A percentile compares a stretch with the other conserved stretches of the same genome.
These are phyloP conservation scores for Erethizon dorsatum DNA, from an alignment of 2,797 vertebrate genomes.

Conservation along the genomic window DNA sequence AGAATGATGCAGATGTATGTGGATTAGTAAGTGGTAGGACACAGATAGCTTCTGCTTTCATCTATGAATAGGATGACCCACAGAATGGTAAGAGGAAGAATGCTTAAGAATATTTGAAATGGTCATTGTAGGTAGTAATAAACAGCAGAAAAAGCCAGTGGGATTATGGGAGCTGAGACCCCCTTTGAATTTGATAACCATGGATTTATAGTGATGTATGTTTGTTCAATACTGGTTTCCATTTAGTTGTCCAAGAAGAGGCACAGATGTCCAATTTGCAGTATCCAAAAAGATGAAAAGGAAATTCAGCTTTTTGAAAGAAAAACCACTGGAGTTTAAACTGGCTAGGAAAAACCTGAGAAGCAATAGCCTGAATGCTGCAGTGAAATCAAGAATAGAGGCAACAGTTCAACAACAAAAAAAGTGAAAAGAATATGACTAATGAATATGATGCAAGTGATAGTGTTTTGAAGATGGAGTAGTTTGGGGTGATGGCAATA, in stretches of 20 bases:
- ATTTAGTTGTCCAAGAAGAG: slow-evolving; percentile 56
- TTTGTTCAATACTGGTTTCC: not conserved
- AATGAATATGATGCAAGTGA: not conserved
- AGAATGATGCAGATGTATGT: not conserved
- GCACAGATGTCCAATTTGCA: slow-evolving; percentile 22
- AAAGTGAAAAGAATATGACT: slow-evolving; percentile 16
- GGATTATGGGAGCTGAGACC: not conserved
- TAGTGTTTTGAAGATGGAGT: slow-evolving; percentile 17
- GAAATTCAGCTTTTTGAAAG: slow-evolving; percentile 14
- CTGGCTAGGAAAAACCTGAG: not conserved
- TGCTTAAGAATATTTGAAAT: slow-evolving; percentile 37
- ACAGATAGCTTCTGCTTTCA: slow-evolving; percentile 1
- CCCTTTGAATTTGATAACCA: slow-evolving; percentile 36
- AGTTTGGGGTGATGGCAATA: slow-evolving; percentile 19
- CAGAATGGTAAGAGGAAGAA: not conserved
- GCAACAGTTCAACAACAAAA: slow-evolving; percentile 37
- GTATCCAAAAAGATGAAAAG: not conserved
- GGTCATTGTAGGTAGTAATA: not conserved
- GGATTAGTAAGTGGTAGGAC: not conserved
- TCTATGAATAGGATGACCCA: not conserved
- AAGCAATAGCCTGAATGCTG: slow-evolving; percentile 12
- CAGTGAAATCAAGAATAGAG: slow-evolving; percentile 39
- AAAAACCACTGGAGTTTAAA: slow-evolving; percentile 54
- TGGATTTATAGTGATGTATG: not conserved
- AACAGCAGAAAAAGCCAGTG: slow-evolving; percentile 56